Evolutionary conservation across 2,888 invertebrate genomes (phyloP).

Genomic region (Tuberolachnus salignus): DNA sequence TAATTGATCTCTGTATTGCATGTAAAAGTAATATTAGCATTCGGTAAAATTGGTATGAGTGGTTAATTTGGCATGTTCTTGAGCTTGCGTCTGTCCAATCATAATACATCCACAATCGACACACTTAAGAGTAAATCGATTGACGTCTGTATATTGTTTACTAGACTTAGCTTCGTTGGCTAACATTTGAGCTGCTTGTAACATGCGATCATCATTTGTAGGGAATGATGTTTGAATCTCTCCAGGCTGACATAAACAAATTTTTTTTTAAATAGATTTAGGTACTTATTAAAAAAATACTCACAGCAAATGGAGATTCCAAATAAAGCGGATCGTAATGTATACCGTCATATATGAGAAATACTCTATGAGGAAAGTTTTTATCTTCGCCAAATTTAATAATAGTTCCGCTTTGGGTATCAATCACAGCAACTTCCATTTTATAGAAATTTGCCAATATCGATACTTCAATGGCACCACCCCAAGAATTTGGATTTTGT

Average conservation of each 20-base stretch:
- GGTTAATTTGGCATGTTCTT: conserved; percentile 82
- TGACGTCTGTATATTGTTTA: conserved; percentile 87
- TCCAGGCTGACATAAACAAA: conserved; percentile 67
- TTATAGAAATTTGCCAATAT: conserved; percentile 84
- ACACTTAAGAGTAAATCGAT: conserved; percentile 85
- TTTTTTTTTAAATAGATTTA: not conserved
- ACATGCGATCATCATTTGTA: conserved; percentile 73
- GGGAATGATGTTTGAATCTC: conserved; percentile 82
- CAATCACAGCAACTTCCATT: conserved; percentile 91
- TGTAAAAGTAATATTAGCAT: conserved; percentile 58
- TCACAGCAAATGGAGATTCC: conserved; percentile 67
- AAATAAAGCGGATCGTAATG: conserved; percentile 94
- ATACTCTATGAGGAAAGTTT: conserved; percentile 80
- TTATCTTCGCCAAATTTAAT: conserved; percentile 94
- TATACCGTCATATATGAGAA: conserved; percentile 92
- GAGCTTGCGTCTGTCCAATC: conserved; percentile 81
- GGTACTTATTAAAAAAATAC: conserved; percentile 60
- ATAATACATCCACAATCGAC: conserved; percentile 77
- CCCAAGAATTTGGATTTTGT: conserved; percentile 86
- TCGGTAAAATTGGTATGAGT: conserved; percentile 83
- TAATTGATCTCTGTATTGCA: conserved; percentile 1
- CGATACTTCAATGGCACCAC: conserved; percentile 93
- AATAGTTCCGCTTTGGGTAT: conserved; percentile 86
- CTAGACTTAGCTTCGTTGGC: conserved; percentile 87
- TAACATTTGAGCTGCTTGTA: conserved; percentile 81